phyloP scores from a whole-genome alignment of 1,140 invertebrate species.

The Metaphire vulgaris region DNA sequence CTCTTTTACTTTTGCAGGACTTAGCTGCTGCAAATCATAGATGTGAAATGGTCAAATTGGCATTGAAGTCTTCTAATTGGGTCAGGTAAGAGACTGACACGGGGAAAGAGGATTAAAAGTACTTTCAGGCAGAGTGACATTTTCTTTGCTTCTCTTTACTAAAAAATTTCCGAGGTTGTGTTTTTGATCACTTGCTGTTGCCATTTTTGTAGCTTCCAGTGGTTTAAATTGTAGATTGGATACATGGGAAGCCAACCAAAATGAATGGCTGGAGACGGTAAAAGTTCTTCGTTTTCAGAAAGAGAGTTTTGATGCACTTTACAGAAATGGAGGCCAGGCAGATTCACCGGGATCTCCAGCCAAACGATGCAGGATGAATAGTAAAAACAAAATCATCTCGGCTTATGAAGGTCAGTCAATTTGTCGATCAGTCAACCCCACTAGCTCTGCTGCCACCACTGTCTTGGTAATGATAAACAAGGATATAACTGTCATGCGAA shows the following conservation, averaged over 20 bases:
- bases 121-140: too few relatives aligned
- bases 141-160: too few relatives aligned
- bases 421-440: too few relatives aligned
- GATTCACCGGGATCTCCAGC: neutral
- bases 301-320: conserved; percentile 33
- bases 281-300: conserved; percentile 74
- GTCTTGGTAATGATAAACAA: too few relatives aligned
- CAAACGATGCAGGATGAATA: neutral
- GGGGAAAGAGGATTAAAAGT: too few relatives aligned
- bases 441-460: too few relatives aligned
- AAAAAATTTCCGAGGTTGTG: too few relatives aligned
- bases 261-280: conserved; percentile 72
- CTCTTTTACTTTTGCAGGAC: conserved; percentile 7
- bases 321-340: conserved; percentile 27
- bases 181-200: too few relatives aligned
- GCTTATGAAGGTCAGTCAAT: too few relatives aligned
- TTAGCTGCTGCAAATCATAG: conserved; percentile 58
- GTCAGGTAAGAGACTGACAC: conserved; percentile 61
- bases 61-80: conserved; percentile 71
- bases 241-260: conserved; percentile 73
- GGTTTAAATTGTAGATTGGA: conserved; percentile 42
- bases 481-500: too few relatives aligned
- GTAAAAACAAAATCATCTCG: neutral
- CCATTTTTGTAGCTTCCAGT: too few relatives aligned
- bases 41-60: conserved; percentile 71